Evolutionary conservation across 1,140 invertebrate genomes (phyloP), one percentile per base, ranked within the genome.

Genomic region (Chrysomallon squamiferum): DNA sequence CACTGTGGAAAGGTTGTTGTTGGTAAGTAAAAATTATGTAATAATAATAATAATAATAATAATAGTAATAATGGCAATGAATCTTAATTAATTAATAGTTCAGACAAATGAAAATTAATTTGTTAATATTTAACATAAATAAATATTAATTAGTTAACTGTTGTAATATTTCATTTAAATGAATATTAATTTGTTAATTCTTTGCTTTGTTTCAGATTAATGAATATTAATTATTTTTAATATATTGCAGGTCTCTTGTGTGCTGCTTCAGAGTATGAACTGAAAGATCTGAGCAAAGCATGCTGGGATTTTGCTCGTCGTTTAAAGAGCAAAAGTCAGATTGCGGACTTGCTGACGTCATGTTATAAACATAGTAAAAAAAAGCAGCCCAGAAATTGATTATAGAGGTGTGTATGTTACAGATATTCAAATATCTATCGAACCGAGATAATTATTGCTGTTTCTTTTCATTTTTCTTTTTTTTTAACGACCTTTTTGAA

Each of bases 1-100:
- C 71, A 73, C 33, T 69, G 67, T 35, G 71, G 71, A 5, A 54
- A 58, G 9, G 62, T 69, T 3, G 50, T 64, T 3, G 64, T 73
- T 0, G 64, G 66, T 49, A 38, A 58, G 1, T 41, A 56, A 2
- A 61, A 59, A 13, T 66, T 69, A 5, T n/a, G n/a, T n/a, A 38
- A 66, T 32, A 67, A 67, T 73, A 66, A 61, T 62, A 57, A 2
- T 33, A 11, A 27, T 27, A 18, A 29, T 29, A 0, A 22, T 2
- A 18, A 25, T 18, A 1, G 11, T 27, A n/a, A 58, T 5, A 5
- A 11, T 9, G 6, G 13, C 18, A 32, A 33, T 58, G 15, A n/a
- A 13, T n/a, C 35, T 3, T 20, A 32, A 4, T 3, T 35, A 38
- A 30, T 33, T n/a, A 2, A n/a, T 33, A 13, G 15, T 13, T 33